Evolutionary conservation across 92 coral and sea anemone species (phyloP).

Genomic region (Muricea muricata): DNA sequence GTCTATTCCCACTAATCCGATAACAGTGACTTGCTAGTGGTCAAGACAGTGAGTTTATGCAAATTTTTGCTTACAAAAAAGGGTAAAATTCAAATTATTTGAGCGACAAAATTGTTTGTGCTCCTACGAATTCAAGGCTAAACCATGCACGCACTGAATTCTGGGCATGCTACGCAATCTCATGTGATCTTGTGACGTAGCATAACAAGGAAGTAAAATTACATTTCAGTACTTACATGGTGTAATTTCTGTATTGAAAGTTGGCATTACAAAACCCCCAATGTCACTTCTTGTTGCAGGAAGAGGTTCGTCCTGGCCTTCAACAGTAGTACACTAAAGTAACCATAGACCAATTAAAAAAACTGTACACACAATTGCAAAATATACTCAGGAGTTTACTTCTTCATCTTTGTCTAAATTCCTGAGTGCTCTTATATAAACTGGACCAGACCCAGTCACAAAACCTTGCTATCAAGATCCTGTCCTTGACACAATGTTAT

Average conservation of each 20-base stretch:
- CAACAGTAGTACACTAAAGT: too few species aligned
- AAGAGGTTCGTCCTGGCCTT: too few species aligned
- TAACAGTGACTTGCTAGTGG: too few species aligned
- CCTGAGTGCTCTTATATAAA: conserved; percentile 36
- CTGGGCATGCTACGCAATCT: neutral
- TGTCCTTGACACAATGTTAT: conserved; percentile 58
- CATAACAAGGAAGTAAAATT: neutral
- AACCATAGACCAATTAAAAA: too few species aligned
- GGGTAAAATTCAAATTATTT: neutral
- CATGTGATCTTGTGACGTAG: conserved; percentile 4
- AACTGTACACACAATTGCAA: neutral
- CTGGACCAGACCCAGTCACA: conserved; percentile 58
- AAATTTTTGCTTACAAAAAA: neutral
- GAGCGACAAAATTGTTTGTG: conserved; percentile 4
- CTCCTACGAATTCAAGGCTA: neutral
- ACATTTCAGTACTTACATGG: neutral
- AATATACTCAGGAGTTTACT: neutral
- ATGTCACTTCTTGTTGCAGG: too few species aligned
- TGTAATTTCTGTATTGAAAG: neutral
- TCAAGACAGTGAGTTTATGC: neutral
- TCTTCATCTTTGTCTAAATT: conserved; percentile 2
- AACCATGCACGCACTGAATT: neutral
- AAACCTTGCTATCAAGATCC: conserved; percentile 47
- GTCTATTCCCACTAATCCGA: too few species aligned
- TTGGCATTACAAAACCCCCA: neutral